Conservation (phyloP, 1,140 invertebrate genomes). For the Brachionus koreanus region DNA sequence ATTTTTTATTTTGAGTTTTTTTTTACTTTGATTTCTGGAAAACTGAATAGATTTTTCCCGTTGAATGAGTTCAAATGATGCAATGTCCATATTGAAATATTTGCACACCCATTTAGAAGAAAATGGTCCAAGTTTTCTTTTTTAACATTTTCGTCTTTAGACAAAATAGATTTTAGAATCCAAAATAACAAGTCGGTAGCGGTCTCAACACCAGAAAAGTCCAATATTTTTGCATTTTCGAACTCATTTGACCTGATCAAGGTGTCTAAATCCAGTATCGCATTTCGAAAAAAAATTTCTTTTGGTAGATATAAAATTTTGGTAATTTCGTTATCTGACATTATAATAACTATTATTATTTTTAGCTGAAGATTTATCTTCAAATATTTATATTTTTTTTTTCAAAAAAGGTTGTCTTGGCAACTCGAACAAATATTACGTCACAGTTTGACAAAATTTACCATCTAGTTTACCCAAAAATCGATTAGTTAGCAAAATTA, state of each 20-base stretch:
- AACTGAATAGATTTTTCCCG: not conserved
- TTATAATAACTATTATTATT: not conserved
- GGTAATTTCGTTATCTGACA: not conserved
- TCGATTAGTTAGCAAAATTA: not conserved
- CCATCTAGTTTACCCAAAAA: not conserved
- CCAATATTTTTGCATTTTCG: not conserved
- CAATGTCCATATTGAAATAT: slow-evolving; percentile 11
- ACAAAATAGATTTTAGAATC: not conserved
- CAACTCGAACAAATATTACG: not conserved
- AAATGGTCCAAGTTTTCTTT: not conserved
- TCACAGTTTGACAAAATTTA: not conserved
- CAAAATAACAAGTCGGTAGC: not conserved
- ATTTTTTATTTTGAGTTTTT: not conserved
- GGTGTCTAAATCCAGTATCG: not conserved
- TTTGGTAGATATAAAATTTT: not conserved
- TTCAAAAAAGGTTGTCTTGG: not conserved
- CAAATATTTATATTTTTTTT: not conserved
- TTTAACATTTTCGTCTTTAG: not conserved
- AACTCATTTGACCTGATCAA: not conserved
- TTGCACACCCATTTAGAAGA: not conserved
- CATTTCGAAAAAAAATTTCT: not conserved
- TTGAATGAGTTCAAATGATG: not conserved
- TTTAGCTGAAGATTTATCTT: not conserved
- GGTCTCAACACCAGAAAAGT: not conserved
- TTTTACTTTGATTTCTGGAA: not conserved